Percentiles rank a stretch among this genome's conserved stretches.
Conservation (phyloP, 2,888 invertebrate species). For the Rhogogaster chlorosoma region DNA sequence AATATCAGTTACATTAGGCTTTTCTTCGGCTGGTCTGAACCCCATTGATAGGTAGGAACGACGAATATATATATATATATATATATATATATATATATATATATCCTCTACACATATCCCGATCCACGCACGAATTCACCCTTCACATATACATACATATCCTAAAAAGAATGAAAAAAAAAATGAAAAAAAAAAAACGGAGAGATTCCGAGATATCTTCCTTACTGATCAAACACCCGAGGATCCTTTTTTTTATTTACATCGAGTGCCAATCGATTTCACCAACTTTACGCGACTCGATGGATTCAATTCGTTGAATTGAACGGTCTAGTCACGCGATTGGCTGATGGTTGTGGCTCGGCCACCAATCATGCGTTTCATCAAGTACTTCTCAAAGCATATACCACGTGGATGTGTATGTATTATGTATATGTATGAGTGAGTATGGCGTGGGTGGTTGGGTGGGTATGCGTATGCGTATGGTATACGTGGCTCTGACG, state of each 20-base stretch:
- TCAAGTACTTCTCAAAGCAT: background rate
- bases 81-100: background rate
- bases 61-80: background rate
- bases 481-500: background rate
- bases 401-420: background rate
- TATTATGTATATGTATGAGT: background rate
- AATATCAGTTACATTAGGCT: slow-evolving; percentile 51
- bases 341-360: slow-evolving; percentile 2
- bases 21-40: slow-evolving; percentile 46
- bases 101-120: background rate
- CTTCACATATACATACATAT: background rate
- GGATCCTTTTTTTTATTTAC: slow-evolving; percentile 41
- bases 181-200: background rate
- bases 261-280: slow-evolving; percentile 45
- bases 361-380: background rate
- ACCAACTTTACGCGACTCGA: slow-evolving; percentile 31
- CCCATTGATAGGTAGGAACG: slow-evolving; percentile 44
- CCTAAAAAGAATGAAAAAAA: too few relatives aligned
- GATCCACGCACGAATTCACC: background rate
- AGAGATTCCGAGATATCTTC: slow-evolving; percentile 40
- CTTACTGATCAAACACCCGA: slow-evolving; percentile 35
- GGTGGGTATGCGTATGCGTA: background rate
- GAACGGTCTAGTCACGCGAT: slow-evolving; percentile 32
- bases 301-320: slow-evolving; percentile 41
- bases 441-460: background rate